Base-by-base conservation (phyloP, 2,113 vertebrate genomes). In the Dolichallabes microphthalmus region DNA sequence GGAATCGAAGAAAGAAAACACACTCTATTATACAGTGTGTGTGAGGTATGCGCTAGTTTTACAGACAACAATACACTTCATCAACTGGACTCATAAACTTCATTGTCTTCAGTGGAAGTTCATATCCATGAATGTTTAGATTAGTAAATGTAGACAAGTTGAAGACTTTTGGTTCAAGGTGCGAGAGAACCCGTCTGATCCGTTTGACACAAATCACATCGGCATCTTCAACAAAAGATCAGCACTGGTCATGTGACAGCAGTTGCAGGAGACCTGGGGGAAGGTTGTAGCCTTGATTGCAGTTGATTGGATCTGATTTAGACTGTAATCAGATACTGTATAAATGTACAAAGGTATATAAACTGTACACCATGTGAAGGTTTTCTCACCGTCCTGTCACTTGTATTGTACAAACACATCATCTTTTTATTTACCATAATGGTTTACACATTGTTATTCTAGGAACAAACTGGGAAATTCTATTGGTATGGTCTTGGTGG, bases 401-500 rank as follows among this genome's bases (percentile, higher is more conserved):
- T 35, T 14, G 35, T 17, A 35, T 17, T 15, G 14, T 1, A 7
- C 6, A 35, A 32, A 17, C 64, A 15, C 1, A 45, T 45, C 20
- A 61, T 19, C 6, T 61, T 17, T 69, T 2, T 5, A 20, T 45
- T 3, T 32, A 7, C 15, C 32, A 20, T 11, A 39, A 73, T 45
- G 30, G 66, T 39, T 69, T 32, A 6, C 2, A 45, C 15, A 52
- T 2, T 61, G 6, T 58, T 13, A 7, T 77, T 75, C 11, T 61
- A 92, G 90, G 8, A 32, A 82, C 81, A 88, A 81, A 39, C 69
- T 25, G 9, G 71, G 58, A 12, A 90, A 64, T 27, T n/a, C 83
- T 80, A 90, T 89, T 61, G 93, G 92, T 76, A 95, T 95, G 94
- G 93, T 92, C 15, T 66, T 94, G 77, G 93, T 94, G 82, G 94